Evolutionary conservation across 1,140 invertebrate genomes (phyloP).

Genomic region (Orchestia grillus): DNA sequence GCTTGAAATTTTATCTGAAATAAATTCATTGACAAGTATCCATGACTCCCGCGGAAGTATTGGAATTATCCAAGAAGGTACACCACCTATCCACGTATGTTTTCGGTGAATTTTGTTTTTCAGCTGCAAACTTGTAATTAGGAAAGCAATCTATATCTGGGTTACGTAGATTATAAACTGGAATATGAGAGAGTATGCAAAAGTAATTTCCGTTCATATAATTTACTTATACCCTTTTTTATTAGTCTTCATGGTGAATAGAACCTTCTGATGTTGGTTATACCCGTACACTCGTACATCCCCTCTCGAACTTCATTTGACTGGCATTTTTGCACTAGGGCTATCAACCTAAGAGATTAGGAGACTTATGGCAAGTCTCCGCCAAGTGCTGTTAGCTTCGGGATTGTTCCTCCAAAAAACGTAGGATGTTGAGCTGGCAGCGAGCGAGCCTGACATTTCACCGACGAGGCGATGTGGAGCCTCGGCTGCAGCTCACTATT

Average conservation of each 20-base stretch:
- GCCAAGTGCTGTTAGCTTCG: neutral
- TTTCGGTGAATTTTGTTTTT: too few species aligned
- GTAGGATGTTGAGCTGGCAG: neutral
- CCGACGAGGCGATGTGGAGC: neutral
- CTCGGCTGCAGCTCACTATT: constrained; percentile 23
- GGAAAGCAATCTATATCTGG: too few species aligned
- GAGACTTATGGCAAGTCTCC: neutral
- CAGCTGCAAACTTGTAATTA: neutral
- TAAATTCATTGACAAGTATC: too few species aligned
- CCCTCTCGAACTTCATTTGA: neutral
- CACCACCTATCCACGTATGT: too few species aligned
- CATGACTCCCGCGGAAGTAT: too few species aligned
- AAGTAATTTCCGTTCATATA: too few species aligned
- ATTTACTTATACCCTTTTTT: neutral
- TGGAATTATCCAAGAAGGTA: too few species aligned
- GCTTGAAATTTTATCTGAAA: too few species aligned
- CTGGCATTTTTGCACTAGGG: neutral
- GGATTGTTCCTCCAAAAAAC: neutral
- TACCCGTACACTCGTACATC: neutral
- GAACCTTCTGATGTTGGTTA: neutral
- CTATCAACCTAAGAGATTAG: neutral
- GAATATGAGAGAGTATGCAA: too few species aligned
- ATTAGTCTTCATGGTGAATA: neutral
- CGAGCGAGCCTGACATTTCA: constrained; percentile 5
- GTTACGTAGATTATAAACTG: neutral